Percentiles rank a stretch among this genome's conserved stretches.
These are phyloP conservation scores for Micromesistius poutassou DNA, from an alignment of 2,797 vertebrate species.

Conservation along the genomic window DNA sequence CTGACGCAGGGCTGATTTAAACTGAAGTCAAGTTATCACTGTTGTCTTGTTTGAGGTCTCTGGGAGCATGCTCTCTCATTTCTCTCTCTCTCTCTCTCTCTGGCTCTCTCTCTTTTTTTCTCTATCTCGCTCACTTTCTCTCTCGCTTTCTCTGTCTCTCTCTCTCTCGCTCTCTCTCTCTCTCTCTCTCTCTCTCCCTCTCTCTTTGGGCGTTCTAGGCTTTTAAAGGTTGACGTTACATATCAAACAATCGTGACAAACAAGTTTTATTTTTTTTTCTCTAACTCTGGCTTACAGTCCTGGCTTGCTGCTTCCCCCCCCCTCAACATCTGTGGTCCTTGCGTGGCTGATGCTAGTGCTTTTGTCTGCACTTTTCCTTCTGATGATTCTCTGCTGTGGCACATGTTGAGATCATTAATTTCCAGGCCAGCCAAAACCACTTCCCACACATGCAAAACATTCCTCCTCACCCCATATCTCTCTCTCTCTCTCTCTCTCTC, in stretches of 20 bases:
- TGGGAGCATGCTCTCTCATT: too few relatives aligned
- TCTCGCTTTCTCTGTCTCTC: too few relatives aligned
- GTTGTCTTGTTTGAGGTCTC: slow-evolving; percentile 27
- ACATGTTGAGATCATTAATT: slow-evolving; percentile 80
- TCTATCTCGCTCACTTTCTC: too few relatives aligned
- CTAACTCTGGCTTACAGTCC: slow-evolving; percentile 53
- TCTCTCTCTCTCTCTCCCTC: background rate
- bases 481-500: slow-evolving; percentile 13
- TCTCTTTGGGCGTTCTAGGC: slow-evolving; percentile 8
- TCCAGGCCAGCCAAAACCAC: slow-evolving; percentile 71
- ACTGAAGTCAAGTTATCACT: slow-evolving; percentile 27
- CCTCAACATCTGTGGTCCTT: slow-evolving; percentile 62
- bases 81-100: too few relatives aligned
- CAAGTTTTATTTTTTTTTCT: slow-evolving; percentile 42
- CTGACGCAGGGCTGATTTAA: too few relatives aligned
- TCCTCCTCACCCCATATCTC: slow-evolving; percentile 37
- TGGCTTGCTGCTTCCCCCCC: slow-evolving; percentile 40
- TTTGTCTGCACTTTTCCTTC: slow-evolving; percentile 72
- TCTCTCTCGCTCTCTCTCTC: background rate
- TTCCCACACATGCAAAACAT: slow-evolving; percentile 74
- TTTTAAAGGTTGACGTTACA: slow-evolving; percentile 48
- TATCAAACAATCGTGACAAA: slow-evolving; percentile 42
- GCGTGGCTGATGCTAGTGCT: slow-evolving; percentile 52
- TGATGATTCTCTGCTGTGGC: slow-evolving; percentile 70
- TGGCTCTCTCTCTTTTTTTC: too few relatives aligned